A percentile compares a stretch with the other conserved stretches of the same genome.
Evolutionary conservation across 1,140 invertebrate species (phyloP).

Genomic region (Pachypsylla venusta): DNA sequence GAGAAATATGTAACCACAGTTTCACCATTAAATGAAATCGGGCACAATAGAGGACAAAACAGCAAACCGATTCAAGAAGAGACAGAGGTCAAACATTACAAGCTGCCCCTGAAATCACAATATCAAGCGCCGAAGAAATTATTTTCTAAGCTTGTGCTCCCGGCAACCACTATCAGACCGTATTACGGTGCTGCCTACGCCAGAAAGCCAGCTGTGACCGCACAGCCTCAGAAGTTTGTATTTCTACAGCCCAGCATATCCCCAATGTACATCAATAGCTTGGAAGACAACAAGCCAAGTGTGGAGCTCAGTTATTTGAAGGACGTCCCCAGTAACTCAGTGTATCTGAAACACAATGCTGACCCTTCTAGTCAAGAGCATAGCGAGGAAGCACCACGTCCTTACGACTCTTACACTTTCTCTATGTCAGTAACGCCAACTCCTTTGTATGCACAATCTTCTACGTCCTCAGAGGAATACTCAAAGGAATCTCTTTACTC

Average conservation of each 20-base stretch:
- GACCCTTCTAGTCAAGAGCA: not conserved
- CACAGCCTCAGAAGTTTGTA: not conserved
- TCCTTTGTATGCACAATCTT: not conserved
- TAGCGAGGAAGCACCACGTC: not conserved
- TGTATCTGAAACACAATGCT: constrained; percentile 1
- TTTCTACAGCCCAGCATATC: constrained; percentile 3
- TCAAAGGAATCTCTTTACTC: not conserved
- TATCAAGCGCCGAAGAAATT: not conserved
- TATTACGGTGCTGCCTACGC: not conserved
- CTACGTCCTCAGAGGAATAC: constrained; percentile 2
- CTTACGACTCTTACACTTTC: not conserved
- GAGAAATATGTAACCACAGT: not conserved
- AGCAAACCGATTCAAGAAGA: not conserved
- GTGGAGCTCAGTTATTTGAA: not conserved
- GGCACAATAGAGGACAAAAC: not conserved
- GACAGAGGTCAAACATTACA: not conserved
- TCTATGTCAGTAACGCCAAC: not conserved
- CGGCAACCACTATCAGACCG: not conserved
- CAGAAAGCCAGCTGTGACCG: not conserved
- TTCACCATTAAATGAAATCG: not conserved
- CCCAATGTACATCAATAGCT: constrained; percentile 6
- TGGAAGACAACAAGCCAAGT: constrained; percentile 3
- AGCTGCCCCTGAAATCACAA: not conserved
- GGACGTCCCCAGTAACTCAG: not conserved
- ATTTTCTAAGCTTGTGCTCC: constrained; percentile 4